phyloP scores from a whole-genome alignment of 2,888 invertebrate genomes.

The Herminia tarsipennalis region DNA sequence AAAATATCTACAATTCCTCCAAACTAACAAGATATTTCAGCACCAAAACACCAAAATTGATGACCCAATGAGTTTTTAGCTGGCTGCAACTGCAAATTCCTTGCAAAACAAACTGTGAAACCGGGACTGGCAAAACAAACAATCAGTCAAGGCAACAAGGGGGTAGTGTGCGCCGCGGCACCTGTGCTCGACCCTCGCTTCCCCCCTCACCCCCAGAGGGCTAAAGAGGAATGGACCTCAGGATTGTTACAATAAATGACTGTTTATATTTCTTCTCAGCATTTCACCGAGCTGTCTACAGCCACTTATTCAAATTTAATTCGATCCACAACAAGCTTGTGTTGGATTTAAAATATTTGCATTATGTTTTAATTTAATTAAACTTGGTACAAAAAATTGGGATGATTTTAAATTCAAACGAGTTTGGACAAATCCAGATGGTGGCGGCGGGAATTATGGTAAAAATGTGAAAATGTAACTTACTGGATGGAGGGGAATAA shows the following conservation, averaged over 20 bases:
- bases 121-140: conserved; percentile 65
- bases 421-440: conserved; percentile 32
- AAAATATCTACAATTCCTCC: conserved; percentile 12
- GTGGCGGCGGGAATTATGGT: conserved; percentile 21
- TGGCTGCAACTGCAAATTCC: conserved; percentile 62
- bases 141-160: conserved; percentile 67
- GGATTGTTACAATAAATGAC: conserved; percentile 74
- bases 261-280: conserved; percentile 74
- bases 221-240: conserved; percentile 58
- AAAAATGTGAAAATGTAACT: conserved; percentile 25
- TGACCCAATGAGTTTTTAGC: conserved; percentile 44
- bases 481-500: conserved; percentile 13
- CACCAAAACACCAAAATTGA: conserved; percentile 40
- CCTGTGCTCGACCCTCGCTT: conserved; percentile 61
- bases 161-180: conserved; percentile 51
- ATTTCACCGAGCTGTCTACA: conserved; percentile 58
- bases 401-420: conserved; percentile 43
- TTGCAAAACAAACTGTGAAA: conserved; percentile 59
- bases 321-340: conserved; percentile 46
- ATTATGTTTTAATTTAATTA: conserved; percentile 46
- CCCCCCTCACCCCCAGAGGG: conserved; percentile 40
- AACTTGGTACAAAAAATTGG: conserved; percentile 33
- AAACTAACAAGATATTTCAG: conserved; percentile 32
- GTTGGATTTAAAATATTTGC: conserved; percentile 42
- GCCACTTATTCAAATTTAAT: conserved; percentile 73